Base-by-base conservation (phyloP, 1,140 invertebrate genomes). In the Pseudachorutes palmiensis region DNA sequence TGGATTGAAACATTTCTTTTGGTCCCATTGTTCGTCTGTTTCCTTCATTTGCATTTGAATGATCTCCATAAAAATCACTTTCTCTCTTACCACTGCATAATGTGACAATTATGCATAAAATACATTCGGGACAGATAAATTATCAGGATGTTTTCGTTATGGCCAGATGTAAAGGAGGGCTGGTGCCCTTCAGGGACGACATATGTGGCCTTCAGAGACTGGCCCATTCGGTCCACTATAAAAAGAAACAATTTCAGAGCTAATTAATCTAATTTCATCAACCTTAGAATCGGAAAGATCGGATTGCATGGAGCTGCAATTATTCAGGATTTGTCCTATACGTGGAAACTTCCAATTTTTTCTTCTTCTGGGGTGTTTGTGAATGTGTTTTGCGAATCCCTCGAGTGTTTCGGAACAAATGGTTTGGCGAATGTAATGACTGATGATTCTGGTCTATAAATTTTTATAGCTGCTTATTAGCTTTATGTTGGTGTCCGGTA, bases 81-180 rank as follows among this genome's bases (percentile, higher is more conserved):
- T 55, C 51, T 22, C 51, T 55, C 14, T 22, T 16, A 19, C 24
- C 14, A 22, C 51, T 5, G 51, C 9, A 55, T 55, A 55, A 55
- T 55, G 51, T 55, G 51, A 55, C 51, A 55, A 55, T 55, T 55
- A 55, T 55, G 51, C 51, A 55, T 55, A 55, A 26, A 55, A 55
- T 55, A 19, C 51, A 55, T 14, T 55, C 5, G 51, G 51, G 51
- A 55, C 9, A 14, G 24, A 55, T 55, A 55, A 55, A 55, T 55
- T 55, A 55, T 55, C 9, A 26, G 51, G 12, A 3, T 22, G 9
- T 16, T 55, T 55, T 5, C 24, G 12, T 5, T 9, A 24, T 55
- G 9, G 12, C 9, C 12, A 55, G 51, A 55, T 14, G 9, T 55
- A 55, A 26, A 55, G 24, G 36, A 41, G 36, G 19, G 51, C 5